Evolutionary conservation across 2,888 invertebrate species (phyloP).

Genomic region (Leucoptera coffeella): DNA sequence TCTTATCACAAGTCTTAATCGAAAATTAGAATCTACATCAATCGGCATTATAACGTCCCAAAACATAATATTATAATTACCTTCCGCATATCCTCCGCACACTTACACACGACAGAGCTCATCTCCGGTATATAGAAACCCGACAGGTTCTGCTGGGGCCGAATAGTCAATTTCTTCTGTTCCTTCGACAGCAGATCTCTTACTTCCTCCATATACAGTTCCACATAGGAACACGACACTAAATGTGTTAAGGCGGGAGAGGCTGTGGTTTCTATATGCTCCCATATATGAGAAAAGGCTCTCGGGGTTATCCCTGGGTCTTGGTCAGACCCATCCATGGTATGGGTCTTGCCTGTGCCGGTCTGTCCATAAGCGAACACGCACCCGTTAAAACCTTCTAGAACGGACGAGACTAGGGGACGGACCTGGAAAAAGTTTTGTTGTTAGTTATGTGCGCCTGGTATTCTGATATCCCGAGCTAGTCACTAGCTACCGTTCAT

Average conservation of each 20-base stretch:
- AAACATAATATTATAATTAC: no score
- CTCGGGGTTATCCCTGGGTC: slow-evolving; percentile 87
- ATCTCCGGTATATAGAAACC: slow-evolving; percentile 96
- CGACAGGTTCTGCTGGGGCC: slow-evolving; percentile 35
- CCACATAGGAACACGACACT: slow-evolving; percentile 93
- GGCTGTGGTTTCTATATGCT: slow-evolving; percentile 76
- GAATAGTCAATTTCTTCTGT: slow-evolving; percentile 65
- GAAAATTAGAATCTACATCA: no score
- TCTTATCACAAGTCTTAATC: no score
- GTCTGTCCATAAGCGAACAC: slow-evolving; percentile 99
- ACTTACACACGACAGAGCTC: slow-evolving; percentile 91
- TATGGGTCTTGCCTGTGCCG: slow-evolving; percentile 84
- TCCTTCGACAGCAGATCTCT: slow-evolving; percentile 66
- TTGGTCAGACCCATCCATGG: slow-evolving; percentile 65
- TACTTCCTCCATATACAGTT: slow-evolving; percentile 92
- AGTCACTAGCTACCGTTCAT: no score
- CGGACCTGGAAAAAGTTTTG: slow-evolving; percentile 59
- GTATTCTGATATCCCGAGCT: no score
- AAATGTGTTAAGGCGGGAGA: slow-evolving; percentile 92
- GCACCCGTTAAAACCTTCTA: slow-evolving; percentile 97
- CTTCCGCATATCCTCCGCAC: slow-evolving; percentile 90
- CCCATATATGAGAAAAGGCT: slow-evolving; percentile 96
- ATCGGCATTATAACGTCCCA: no score
- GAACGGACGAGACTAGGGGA: slow-evolving; percentile 89
- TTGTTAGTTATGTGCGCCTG: no score